Evolutionary conservation across 1,140 invertebrate species (phyloP).

Genomic region (Panagrolaimus sp.): DNA sequence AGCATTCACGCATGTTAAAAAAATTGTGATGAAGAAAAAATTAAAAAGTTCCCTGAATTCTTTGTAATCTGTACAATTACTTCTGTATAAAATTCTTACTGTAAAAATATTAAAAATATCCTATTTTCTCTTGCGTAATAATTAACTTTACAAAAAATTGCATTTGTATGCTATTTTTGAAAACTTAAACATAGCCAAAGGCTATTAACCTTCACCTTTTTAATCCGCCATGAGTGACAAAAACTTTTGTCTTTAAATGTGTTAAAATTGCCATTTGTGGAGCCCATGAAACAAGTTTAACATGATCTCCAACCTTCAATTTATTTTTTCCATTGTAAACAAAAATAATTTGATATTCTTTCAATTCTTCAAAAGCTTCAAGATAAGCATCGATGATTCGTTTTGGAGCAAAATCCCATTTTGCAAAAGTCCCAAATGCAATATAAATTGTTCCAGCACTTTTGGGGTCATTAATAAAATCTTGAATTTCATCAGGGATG

Average conservation of each 20-base stretch:
- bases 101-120: no score
- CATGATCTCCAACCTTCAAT: background rate
- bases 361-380: constrained; percentile 13
- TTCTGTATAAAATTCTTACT: no score
- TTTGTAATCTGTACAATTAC: no score
- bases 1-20: no score
- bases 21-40: no score
- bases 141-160: no score
- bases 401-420: background rate
- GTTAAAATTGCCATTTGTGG: constrained; percentile 19
- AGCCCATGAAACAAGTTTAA: constrained; percentile 13
- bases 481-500: background rate
- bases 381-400: background rate
- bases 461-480: constrained; percentile 35
- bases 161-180: no score
- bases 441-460: constrained; percentile 26
- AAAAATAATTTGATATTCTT: constrained; percentile 16
- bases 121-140: no score
- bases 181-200: no score
- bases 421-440: constrained; percentile 14
- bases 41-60: no score
- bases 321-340: background rate
- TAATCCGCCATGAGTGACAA: constrained; percentile 9
- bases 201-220: constrained; percentile 18
- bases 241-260: constrained; percentile 18